These are phyloP conservation scores for Drosophila tsacasi DNA, from an alignment of 1,140 invertebrate species.

Conservation along the genomic window DNA sequence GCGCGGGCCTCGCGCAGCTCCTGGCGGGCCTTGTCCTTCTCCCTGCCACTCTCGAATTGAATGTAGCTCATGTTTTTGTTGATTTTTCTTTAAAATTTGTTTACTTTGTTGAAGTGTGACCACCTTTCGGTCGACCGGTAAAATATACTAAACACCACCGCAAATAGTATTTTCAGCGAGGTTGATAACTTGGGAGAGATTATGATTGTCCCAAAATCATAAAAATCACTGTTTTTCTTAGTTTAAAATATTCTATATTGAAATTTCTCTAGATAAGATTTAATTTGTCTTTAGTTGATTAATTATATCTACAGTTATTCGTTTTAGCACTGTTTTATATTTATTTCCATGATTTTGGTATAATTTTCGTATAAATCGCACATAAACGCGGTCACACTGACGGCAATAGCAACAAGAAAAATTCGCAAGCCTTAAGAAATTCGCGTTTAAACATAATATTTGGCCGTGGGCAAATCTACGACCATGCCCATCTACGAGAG, in stretches of 20 bases:
- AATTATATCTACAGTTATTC: background rate
- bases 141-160: background rate
- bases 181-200: background rate
- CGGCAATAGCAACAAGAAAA: background rate
- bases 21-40: slow-evolving; percentile 83
- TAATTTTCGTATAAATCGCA: background rate
- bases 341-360: background rate
- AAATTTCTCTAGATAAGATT: no score
- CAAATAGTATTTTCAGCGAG: background rate
- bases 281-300: background rate
- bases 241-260: background rate
- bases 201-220: no score
- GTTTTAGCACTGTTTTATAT: background rate
- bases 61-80: slow-evolving; percentile 79
- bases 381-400: background rate
- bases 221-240: no score
- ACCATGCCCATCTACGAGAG: slow-evolving; percentile 91
- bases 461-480: background rate
- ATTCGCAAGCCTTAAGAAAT: background rate
- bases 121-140: background rate
- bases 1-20: slow-evolving; percentile 78
- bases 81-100: background rate
- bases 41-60: slow-evolving; percentile 85
- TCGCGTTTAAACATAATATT: background rate
- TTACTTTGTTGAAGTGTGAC: background rate